Base-by-base conservation (phyloP, 2,888 invertebrate genomes). In the Willowsia nigromaculata region DNA sequence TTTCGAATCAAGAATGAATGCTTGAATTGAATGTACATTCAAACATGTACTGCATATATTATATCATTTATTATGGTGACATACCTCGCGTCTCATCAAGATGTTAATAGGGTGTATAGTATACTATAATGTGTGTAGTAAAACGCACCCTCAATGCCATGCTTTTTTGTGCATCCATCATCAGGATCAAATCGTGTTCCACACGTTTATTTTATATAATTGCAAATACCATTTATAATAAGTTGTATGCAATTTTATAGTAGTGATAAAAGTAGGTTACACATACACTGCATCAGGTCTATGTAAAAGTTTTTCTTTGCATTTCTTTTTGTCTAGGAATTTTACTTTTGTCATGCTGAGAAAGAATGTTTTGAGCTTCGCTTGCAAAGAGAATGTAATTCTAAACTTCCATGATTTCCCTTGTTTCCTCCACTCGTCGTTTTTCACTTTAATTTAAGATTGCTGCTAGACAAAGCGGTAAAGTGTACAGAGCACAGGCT, bases 351-450 rank as follows among this genome's bases (percentile, higher is more conserved):
- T 82, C 81, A 82, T 27, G 43, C 62, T 40, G 43, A 43, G 74
- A 74, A 62, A 30, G n/a, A 82, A 74, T 43, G 25, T 47, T 5
- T 11, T 18, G 37, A 40, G 71, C 18, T n/a, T 9, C 25, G 74
- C 30, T 62, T n/a, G 62, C 62, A n/a, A 27, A 43, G 47, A 65
- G 62, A 82, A 43, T 65, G 62, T 82, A 82, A 82, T 62, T 82
- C 81, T 65, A 82, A 82, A 82, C 81, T 82, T 82, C 65, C 81
- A 82, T 50, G 68, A 82, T 82, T 82, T 82, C 65, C 82, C 43
- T 56, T 82, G 62, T 82, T 62, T 65, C 62, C 33, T 62, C 47
- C 62, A 82, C 82, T 30, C 82, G 65, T 82, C 65, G 56, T 80
- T 80, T 59, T 80, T 80, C 56, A 37, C 80, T 53, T 80, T 80